Evolutionary conservation across 2,113 vertebrate genomes (phyloP).

Genomic region (Pantherophis guttatus): DNA sequence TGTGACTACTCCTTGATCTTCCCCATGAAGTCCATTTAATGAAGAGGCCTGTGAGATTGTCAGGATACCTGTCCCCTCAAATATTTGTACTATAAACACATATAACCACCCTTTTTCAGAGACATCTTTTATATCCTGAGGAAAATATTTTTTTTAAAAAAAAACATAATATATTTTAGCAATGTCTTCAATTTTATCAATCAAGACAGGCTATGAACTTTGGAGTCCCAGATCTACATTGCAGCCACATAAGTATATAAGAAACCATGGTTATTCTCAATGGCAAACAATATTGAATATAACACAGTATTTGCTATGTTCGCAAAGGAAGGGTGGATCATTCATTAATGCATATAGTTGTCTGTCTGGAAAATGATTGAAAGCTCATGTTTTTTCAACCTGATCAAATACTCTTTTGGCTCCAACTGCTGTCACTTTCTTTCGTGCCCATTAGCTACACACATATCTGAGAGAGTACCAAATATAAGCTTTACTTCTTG

Average conservation of each 20-base stretch:
- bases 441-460: not conserved
- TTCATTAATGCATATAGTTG: not conserved
- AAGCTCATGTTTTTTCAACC: not conserved
- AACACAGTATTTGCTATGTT: not conserved
- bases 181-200: not conserved
- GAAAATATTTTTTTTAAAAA: not conserved
- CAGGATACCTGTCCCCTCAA: not conserved
- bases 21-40: conserved; percentile 40
- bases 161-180: not conserved
- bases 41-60: conserved; percentile 22
- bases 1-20: conserved; percentile 52
- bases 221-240: not conserved
- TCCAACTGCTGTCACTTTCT: not conserved
- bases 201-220: not conserved
- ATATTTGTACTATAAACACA: not conserved
- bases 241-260: not conserved
- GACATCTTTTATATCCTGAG: not conserved
- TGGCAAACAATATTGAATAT: not conserved
- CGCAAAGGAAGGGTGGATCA: not conserved
- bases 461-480: not conserved
- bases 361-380: not conserved
- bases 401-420: not conserved
- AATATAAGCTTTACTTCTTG: not conserved
- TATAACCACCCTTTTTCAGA: not conserved
- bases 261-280: not conserved